Evolutionary conservation across 2,113 vertebrate genomes (phyloP), one percentile per base, ranked within the genome.

Genomic region (Dasypus novemcinctus): DNA sequence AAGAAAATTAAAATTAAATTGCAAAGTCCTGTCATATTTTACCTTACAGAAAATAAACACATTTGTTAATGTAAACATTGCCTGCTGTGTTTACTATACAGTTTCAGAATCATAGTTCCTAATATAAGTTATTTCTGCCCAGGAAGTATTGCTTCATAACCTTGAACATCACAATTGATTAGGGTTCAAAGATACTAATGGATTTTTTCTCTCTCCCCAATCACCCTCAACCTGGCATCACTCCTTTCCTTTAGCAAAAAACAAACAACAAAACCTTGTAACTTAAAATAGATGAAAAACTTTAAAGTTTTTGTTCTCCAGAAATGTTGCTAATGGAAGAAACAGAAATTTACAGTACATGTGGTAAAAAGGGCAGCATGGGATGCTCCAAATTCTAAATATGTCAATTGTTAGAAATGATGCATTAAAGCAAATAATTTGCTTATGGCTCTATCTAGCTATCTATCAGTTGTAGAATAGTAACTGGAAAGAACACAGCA

Each of bases 161-260:
- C 41, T 66, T 38, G 64, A 97, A 82, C 79, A 92, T 81, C 0
- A 4, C 11, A 84, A 94, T 96, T 90, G 41, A 84, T 21, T 79
- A 54, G 27, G 91, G 81, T 84, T 95, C 96, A 97, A 21, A 96
- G 91, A 96, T 59, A 1, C 68, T 95, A 94, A 95, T 66, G 68
- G 69, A 90, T 74, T 88, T 49, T 93, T 36, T 94, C 4, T 87
- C 41, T 94, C 52, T 94, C 54, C 43, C 36, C 31, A 54, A 1
- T 43, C 15, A 63, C 38, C 49, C 15, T 86, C 66, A 90, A 23
- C 61, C 23, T 63, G 43, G 36, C 25, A 71, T 36, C 6, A 52
- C 3, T 57, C 15, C 27, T 93, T 92, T 29, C 38, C 18, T 75
- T 68, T 63, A n/a, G 46, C 46, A 49, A 49, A 49, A 49, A 46